A percentile compares a stretch with the other conserved stretches of the same genome.
Conservation (phyloP, 2,797 vertebrate species). For the Aotus griseimembra region DNA sequence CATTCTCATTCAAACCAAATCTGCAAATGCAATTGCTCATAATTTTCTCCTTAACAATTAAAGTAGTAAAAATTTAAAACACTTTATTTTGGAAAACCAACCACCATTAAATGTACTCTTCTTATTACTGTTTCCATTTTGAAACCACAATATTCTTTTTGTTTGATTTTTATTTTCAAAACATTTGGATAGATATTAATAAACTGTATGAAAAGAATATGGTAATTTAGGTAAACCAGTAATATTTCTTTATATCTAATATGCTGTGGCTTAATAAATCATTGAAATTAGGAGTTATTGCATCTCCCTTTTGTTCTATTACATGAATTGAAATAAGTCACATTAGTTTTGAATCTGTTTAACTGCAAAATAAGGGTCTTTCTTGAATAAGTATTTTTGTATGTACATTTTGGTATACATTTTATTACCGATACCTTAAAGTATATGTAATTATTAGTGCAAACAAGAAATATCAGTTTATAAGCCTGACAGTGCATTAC, state of each 20-base stretch:
- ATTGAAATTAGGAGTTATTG: background rate
- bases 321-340: background rate
- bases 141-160: background rate
- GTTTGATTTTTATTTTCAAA: background rate
- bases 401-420: background rate
- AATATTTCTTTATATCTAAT: background rate
- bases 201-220: background rate
- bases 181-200: background rate
- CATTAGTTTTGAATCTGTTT: background rate
- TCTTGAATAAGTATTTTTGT: background rate
- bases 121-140: background rate
- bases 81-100: background rate
- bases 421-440: background rate
- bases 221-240: background rate
- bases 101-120: background rate
- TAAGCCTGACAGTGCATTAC: background rate
- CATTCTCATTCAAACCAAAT: constrained; percentile 10
- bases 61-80: background rate
- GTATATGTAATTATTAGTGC: background rate
- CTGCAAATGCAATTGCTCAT: background rate
- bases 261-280: background rate
- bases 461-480: background rate
- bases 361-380: background rate
- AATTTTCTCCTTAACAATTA: background rate
- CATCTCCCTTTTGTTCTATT: background rate